Conservation (phyloP, 2,888 invertebrate species). For the Geophilus truncorum region DNA sequence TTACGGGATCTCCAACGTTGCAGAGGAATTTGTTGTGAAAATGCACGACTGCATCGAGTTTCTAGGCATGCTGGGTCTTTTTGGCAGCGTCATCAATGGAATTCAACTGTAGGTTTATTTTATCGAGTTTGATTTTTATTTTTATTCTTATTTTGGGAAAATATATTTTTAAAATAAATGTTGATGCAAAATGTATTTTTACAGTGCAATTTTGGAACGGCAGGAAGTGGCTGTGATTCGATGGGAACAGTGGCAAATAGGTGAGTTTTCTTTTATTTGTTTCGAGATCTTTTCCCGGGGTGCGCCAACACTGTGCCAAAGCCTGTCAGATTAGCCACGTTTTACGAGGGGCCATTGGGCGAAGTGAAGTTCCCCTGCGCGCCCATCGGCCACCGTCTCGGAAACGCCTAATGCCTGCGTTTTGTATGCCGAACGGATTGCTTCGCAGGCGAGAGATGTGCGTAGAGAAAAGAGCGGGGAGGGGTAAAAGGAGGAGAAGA, state of each 20-base stretch:
- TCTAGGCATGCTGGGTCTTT: conserved; percentile 72
- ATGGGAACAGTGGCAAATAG: conserved; percentile 57
- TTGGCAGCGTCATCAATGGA: conserved; percentile 70
- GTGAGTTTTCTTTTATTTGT: conserved; percentile 39
- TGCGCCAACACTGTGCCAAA: background rate
- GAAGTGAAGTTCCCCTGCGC: background rate
- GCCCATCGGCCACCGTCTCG: background rate
- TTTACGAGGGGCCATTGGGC: background rate
- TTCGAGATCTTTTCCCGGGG: background rate
- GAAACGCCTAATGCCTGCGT: background rate
- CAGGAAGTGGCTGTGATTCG: conserved; percentile 62
- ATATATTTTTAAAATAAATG: background rate
- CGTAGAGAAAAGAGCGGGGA: background rate
- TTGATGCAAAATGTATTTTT: conserved; percentile 36
- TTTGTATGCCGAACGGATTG: background rate
- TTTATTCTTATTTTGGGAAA: background rate
- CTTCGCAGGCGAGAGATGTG: background rate
- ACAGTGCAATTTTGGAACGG: conserved; percentile 61
- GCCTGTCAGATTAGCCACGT: background rate
- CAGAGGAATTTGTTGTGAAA: conserved; percentile 75
- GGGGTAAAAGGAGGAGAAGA: too few species aligned
- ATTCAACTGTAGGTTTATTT: conserved; percentile 64
- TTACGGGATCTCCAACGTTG: conserved; percentile 72
- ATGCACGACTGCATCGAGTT: conserved; percentile 71
- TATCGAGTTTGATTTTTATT: background rate